These are phyloP conservation scores for Tonatia bakeri DNA, from an alignment of 2,113 vertebrate species.

Conservation along the genomic window DNA sequence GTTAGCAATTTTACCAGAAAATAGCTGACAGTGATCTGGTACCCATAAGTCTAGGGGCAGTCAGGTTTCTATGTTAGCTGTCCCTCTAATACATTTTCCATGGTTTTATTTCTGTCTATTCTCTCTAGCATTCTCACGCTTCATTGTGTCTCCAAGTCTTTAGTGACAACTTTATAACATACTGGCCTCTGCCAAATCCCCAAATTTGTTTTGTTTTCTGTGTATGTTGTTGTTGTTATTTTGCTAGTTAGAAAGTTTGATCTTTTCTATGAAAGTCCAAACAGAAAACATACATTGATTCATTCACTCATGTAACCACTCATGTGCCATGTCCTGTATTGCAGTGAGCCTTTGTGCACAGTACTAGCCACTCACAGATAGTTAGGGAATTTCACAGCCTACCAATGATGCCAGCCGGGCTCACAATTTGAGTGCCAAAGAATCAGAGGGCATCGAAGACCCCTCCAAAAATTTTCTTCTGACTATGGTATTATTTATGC, in stretches of 20 bases:
- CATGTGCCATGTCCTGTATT: accelerated
- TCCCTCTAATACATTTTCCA: neutral
- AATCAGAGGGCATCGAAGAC: accelerated
- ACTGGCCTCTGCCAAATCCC: neutral
- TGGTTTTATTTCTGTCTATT: neutral
- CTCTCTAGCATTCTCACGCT: neutral
- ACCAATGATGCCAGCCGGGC: neutral
- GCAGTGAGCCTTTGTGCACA: accelerated
- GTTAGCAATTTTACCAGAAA: neutral
- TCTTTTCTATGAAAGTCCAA: neutral
- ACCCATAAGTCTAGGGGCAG: neutral
- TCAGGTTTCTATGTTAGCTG: neutral
- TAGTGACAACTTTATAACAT: neutral
- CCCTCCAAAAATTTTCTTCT: neutral
- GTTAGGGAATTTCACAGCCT: too few species aligned
- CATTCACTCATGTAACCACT: neutral
- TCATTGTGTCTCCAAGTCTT: neutral
- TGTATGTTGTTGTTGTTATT: neutral
- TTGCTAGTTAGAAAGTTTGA: neutral
- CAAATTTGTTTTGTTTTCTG: neutral
- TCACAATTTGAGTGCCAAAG: neutral
- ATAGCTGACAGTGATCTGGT: neutral
- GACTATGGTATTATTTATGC: neutral
- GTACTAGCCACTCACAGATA: accelerated
- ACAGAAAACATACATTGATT: neutral